Evolutionary conservation across 2,113 vertebrate species (phyloP), one percentile per base, ranked within the genome.

Genomic region (Glaucidium brasilianum): DNA sequence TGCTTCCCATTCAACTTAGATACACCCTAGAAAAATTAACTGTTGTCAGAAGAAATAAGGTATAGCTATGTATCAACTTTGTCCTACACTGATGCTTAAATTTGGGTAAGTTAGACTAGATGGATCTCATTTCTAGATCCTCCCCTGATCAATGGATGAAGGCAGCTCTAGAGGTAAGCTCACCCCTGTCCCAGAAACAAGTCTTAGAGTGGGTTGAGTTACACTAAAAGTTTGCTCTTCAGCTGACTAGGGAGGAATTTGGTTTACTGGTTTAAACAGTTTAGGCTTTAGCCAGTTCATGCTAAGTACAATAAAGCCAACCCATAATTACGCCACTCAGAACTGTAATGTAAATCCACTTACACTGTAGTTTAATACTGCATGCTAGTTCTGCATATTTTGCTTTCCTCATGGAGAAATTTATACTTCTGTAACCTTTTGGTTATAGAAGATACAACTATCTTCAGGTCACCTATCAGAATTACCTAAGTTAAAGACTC

Each of bases 281-380:
- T 84, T 17, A 86, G 23, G 11, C 32, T 85, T 81, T 41, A 87
- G 53, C 13, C 5, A 41, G 71, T 45, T 52, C 5, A 19, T 43
- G 8, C 27, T 26, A 67, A 29, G 14, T 22, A 7, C 80, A 30
- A 77, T 5, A 81, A 79, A 76, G 11, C 3, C 35, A 59, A 37
- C 58, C 26, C 12, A 22, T 43, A 60, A 82, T 41, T 52, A 59
- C 76, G 11, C 6, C 22, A 4, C 6, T 49, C 0, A 0, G 62
- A 88, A 74, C 25, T 43, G 22, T 67, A 50, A 35, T 6, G 9
- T n/a, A 62, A 27, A 41, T 69, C 41, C 23, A 26, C 25, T 88
- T 62, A 62, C 35, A 12, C 4, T 35, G 11, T 45, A 47, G 19
- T 67, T 74, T 35, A 55, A 43, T 60, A 6, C 2, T 60, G 17